phyloP scores from a whole-genome alignment of 2,113 vertebrate genomes.

The Myotis davidii region DNA sequence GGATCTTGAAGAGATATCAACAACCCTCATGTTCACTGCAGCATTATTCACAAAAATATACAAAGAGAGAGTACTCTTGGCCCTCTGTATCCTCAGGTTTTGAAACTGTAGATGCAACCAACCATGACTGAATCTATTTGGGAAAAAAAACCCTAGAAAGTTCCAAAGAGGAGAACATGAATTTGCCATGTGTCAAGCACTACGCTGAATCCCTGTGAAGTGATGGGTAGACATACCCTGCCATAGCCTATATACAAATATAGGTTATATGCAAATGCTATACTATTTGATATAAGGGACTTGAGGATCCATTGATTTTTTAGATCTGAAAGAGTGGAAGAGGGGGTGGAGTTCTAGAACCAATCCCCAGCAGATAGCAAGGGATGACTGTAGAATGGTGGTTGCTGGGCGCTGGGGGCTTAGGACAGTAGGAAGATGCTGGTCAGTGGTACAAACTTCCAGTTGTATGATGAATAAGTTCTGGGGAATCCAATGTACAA shows the following conservation, averaged over 20 bases:
- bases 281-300: neutral
- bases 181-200: neutral
- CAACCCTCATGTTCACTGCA: neutral
- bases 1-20: neutral
- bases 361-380: neutral
- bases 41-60: neutral
- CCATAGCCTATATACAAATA: neutral
- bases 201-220: neutral
- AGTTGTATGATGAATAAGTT: neutral
- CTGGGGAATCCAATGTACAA: neutral
- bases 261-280: neutral
- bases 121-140: neutral
- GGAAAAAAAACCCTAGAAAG: neutral
- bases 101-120: neutral
- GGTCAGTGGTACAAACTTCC: neutral
- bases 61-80: neutral
- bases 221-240: neutral
- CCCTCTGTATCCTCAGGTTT: neutral
- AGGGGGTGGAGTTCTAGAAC: neutral
- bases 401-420: neutral
- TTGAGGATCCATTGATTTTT: neutral
- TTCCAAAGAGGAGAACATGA: neutral
- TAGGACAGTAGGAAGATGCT: neutral
- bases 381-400: neutral
- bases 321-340: neutral